phyloP scores from a whole-genome alignment of 2,797 vertebrate species.

The Chaenodraco wilsoni region DNA sequence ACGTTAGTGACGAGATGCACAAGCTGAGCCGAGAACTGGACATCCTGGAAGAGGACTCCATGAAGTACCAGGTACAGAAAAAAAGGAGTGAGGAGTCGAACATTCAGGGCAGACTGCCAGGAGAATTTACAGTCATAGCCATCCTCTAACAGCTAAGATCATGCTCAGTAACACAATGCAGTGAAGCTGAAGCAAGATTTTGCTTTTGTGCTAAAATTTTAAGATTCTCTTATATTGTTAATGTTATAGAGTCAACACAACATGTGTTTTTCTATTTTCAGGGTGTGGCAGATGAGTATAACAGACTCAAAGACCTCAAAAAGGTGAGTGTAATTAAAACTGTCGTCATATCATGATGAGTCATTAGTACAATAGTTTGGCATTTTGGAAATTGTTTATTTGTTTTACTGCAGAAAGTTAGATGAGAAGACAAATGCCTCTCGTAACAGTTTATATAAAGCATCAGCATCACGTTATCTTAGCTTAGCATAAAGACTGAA shows the following conservation, averaged over 20 bases:
- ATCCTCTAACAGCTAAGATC: conserved; percentile 4
- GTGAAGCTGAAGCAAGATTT: neutral
- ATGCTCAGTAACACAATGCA: neutral
- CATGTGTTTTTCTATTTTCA: conserved; percentile 52
- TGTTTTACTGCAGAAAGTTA: neutral
- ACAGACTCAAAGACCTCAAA: conserved; percentile 87
- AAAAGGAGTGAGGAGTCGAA: conserved; percentile 14
- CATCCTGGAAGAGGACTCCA: conserved; percentile 74
- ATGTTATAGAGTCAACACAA: neutral
- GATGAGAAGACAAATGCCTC: neutral
- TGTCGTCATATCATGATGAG: neutral
- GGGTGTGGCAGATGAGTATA: conserved; percentile 89
- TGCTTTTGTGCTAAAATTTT: neutral
- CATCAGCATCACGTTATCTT: neutral
- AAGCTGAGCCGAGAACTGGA: conserved; percentile 86
- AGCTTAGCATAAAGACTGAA: conserved; percentile 10
- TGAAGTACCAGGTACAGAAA: conserved; percentile 84
- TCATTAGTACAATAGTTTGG: neutral
- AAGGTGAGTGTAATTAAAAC: conserved; percentile 75
- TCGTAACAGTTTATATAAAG: neutral
- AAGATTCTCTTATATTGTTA: neutral
- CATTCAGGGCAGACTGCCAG: neutral
- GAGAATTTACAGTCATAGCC: conserved; percentile 6
- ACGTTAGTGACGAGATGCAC: conserved; percentile 85
- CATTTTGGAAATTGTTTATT: neutral